Percentiles rank a stretch among this genome's conserved stretches.
Evolutionary conservation across 1,140 invertebrate genomes (phyloP).

Genomic region (Drosophila tristis): DNA sequence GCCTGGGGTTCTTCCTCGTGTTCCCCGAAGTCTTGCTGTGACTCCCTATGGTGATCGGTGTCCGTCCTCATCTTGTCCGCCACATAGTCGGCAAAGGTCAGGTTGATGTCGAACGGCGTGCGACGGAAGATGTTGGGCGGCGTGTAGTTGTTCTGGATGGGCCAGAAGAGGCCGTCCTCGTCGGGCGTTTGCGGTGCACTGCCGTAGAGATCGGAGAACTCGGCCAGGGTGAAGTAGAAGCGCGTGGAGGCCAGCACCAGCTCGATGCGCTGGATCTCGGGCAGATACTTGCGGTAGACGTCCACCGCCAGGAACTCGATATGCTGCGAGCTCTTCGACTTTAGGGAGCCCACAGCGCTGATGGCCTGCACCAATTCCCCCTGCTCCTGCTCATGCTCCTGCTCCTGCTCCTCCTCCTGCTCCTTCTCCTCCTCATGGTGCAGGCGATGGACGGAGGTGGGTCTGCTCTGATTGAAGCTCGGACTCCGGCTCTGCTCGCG

Average conservation of each 20-base stretch:
- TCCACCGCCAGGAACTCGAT: constrained; percentile 24
- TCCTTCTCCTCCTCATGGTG: too few relatives aligned
- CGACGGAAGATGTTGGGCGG: constrained; percentile 67
- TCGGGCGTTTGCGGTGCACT: constrained; percentile 47
- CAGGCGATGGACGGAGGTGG: too few relatives aligned
- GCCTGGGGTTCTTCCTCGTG: background rate
- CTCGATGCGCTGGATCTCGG: constrained; percentile 78
- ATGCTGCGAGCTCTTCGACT: background rate
- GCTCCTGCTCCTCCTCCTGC: too few relatives aligned
- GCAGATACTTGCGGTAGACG: constrained; percentile 53
- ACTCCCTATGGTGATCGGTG: constrained; percentile 7
- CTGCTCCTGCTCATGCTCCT: too few relatives aligned
- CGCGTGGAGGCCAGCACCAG: constrained; percentile 60
- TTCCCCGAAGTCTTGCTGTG: background rate
- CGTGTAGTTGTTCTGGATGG: constrained; percentile 65
- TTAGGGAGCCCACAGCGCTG: background rate
- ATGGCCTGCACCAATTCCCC: too few relatives aligned
- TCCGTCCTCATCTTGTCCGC: constrained; percentile 20
- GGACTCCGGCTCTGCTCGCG: background rate
- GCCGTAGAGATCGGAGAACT: constrained; percentile 50
- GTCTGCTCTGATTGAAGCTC: too few relatives aligned
- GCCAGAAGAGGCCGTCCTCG: constrained; percentile 67
- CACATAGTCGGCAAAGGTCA: constrained; percentile 67
- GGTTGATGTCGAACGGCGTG: constrained; percentile 68
- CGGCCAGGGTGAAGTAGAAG: constrained; percentile 62